Conservation (phyloP, 2,113 vertebrate species). For the Acrocephalus kingi region DNA sequence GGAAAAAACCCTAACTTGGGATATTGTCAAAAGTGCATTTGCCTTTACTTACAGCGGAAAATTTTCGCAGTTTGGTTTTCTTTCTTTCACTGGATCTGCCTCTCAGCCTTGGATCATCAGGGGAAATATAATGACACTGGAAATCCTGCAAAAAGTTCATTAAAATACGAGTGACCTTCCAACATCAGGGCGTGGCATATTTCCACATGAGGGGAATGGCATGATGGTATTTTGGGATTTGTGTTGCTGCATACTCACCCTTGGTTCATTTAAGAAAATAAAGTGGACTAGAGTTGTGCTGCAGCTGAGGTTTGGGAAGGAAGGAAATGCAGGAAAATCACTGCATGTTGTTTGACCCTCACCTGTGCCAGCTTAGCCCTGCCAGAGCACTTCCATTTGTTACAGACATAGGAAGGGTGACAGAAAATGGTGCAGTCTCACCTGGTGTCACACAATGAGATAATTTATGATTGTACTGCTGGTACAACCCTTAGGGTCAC, state of each 20-base stretch:
- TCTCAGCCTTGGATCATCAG: neutral
- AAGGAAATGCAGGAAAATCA: neutral
- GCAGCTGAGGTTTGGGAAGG: neutral
- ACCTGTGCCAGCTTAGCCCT: neutral
- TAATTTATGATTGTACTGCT: neutral
- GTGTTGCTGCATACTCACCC: neutral
- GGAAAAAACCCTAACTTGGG: neutral
- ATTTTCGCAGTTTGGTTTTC: neutral
- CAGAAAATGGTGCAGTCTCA: neutral
- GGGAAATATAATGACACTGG: neutral
- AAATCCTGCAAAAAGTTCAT: neutral
- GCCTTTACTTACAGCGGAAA: neutral
- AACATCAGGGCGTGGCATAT: neutral
- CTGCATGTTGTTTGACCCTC: neutral
- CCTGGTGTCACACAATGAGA: neutral
- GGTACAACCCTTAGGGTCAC: neutral
- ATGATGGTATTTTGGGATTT: neutral
- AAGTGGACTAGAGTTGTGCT: neutral
- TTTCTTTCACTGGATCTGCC: neutral
- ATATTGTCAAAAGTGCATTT: conserved; percentile 15
- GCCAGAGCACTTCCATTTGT: neutral
- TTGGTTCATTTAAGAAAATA: neutral
- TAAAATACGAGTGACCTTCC: neutral
- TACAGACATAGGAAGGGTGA: neutral
- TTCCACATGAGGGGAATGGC: neutral